Conservation (phyloP, 2,888 invertebrate species). For the Deroplatys truncata region DNA sequence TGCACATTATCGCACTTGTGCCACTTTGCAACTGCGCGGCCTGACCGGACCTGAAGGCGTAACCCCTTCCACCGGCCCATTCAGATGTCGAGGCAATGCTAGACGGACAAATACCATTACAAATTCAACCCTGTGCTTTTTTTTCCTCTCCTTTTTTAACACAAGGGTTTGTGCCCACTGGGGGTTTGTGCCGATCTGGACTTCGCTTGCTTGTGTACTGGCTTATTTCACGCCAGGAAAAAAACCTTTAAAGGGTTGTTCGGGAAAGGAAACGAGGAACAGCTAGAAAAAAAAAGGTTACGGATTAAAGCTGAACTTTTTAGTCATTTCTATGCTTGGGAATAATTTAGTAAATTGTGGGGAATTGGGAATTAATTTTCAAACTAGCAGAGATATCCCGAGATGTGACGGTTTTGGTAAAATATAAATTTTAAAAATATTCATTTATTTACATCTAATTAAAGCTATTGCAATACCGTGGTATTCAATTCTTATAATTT, state of each 20-base stretch:
- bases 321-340: background rate
- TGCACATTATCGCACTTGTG: background rate
- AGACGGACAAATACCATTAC: constrained; percentile 25
- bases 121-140: constrained; percentile 12
- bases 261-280: background rate
- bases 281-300: background rate
- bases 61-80: background rate
- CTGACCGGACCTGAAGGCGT: background rate
- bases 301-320: background rate
- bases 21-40: background rate
- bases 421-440: too few species aligned
- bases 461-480: too few species aligned
- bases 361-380: too few species aligned
- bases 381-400: too few species aligned
- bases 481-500: too few species aligned
- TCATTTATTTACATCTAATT: too few species aligned
- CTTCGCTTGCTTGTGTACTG: background rate
- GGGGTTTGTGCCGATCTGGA: background rate
- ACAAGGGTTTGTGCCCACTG: background rate
- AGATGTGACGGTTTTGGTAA: too few species aligned
- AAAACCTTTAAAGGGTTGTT: background rate
- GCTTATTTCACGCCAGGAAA: background rate
- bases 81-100: constrained; percentile 19
- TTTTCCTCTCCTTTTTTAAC: background rate
- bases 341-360: background rate